A percentile compares a stretch with the other conserved stretches of the same genome.
Conservation (phyloP, 2,113 vertebrate genomes). For the Myotis davidii region DNA sequence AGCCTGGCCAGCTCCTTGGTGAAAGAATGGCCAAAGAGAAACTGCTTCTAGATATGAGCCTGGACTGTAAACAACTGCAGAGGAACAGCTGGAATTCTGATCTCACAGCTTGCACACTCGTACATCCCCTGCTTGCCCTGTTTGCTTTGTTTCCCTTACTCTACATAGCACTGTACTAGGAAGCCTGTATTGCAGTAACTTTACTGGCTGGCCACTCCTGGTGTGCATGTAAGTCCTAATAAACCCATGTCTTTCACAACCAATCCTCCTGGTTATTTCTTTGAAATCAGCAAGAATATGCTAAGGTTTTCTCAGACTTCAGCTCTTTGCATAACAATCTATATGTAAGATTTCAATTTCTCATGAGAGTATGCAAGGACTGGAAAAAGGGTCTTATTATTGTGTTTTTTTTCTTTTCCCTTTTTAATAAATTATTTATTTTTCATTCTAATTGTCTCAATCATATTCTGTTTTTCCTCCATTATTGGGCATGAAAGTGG, state of each 20-base stretch:
- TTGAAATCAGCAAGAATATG: neutral
- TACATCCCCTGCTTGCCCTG: neutral
- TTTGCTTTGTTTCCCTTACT: neutral
- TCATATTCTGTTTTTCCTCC: neutral
- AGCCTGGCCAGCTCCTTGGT: neutral
- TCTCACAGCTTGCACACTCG: neutral
- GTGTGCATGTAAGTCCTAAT: neutral
- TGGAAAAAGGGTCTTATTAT: neutral
- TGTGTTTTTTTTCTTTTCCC: neutral
- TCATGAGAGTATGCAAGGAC: neutral
- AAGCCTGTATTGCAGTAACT: neutral
- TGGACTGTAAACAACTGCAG: neutral
- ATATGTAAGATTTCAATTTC: neutral
- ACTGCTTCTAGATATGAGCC: neutral
- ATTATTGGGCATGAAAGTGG: neutral
- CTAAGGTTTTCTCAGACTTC: neutral
- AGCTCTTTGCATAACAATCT: neutral
- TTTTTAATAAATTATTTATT: neutral
- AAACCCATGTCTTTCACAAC: neutral
- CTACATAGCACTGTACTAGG: neutral
- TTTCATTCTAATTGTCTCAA: constrained; percentile 44
- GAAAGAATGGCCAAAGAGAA: neutral
- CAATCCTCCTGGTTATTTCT: neutral
- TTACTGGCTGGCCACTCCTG: neutral
- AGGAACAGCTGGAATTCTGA: neutral